Evolutionary conservation across 2,797 vertebrate genomes (phyloP).

Genomic region (Sebastes hubbsi): DNA sequence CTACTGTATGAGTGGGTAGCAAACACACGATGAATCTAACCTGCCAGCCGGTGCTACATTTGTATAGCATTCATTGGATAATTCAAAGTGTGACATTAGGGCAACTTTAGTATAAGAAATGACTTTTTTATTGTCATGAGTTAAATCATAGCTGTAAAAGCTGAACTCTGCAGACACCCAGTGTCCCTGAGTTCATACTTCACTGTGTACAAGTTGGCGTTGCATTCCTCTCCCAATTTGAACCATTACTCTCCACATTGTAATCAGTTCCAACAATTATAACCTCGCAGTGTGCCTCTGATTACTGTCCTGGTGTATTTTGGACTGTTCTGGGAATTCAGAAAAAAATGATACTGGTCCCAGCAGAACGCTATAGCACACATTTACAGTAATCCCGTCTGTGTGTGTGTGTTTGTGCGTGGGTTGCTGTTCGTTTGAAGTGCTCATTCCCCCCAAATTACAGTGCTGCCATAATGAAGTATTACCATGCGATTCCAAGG

Average conservation of each 20-base stretch:
- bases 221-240: conserved; percentile 55
- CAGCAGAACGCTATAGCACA: conserved; percentile 76
- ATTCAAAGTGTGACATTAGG: not conserved
- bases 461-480: conserved; percentile 84
- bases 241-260: conserved; percentile 80
- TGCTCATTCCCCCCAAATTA: conserved; percentile 81
- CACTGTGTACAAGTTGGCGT: conserved; percentile 48
- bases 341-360: conserved; percentile 69
- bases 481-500: conserved; percentile 79
- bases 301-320: conserved; percentile 85
- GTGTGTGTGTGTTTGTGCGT: conserved; percentile 76
- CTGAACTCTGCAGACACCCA: conserved; percentile 23
- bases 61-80: not conserved
- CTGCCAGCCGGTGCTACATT: not conserved
- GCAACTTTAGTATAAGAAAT: not conserved
- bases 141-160: not conserved
- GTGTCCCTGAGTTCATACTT: conserved; percentile 55
- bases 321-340: conserved; percentile 72
- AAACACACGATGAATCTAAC: not conserved
- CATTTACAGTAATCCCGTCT: conserved; percentile 76
- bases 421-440: conserved; percentile 80
- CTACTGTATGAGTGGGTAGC: not conserved
- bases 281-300: conserved; percentile 79
- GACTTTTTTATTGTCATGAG: not conserved
- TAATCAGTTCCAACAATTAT: conserved; percentile 93